Percentiles rank a stretch among this genome's conserved stretches.
These are phyloP conservation scores for Cephus cinctus DNA, from an alignment of 1,140 invertebrate species.

Conservation along the genomic window DNA sequence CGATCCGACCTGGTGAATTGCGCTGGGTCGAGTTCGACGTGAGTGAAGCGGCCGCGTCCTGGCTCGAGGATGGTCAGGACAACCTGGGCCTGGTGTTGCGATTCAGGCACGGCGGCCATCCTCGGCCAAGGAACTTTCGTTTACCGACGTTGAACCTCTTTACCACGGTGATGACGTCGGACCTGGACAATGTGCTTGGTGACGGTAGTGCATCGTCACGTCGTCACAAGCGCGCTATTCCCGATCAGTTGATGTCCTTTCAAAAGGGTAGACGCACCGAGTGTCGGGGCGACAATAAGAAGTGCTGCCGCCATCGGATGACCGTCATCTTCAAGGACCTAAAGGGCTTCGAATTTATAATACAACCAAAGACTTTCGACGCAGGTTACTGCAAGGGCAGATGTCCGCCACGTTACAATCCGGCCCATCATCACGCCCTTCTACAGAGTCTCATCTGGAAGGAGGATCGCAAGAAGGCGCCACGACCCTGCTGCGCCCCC, in stretches of 20 bases:
- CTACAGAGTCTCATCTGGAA: constrained; percentile 70
- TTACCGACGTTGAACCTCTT: constrained; percentile 55
- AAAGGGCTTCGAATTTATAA: constrained; percentile 67
- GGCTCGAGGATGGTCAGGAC: constrained; percentile 46
- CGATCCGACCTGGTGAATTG: constrained; percentile 11
- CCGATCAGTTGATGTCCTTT: constrained; percentile 41
- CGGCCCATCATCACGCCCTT: constrained; percentile 71
- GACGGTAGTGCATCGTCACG: constrained; percentile 4
- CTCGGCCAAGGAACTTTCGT: constrained; percentile 35
- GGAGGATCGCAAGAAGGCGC: constrained; percentile 59
- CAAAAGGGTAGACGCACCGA: constrained; percentile 51
- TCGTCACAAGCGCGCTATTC: constrained; percentile 25
- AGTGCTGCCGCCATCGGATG: constrained; percentile 68
- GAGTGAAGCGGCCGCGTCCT: constrained; percentile 52
- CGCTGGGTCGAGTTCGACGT: constrained; percentile 61
- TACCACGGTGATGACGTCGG: constrained; percentile 10
- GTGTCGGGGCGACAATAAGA: constrained; percentile 55
- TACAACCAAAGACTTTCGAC: constrained; percentile 71
- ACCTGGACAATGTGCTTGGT: constrained; percentile 10
- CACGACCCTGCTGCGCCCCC: constrained; percentile 72
- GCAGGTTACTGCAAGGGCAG: constrained; percentile 72
- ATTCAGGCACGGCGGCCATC: constrained; percentile 45
- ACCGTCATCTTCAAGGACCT: constrained; percentile 68
- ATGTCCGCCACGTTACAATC: constrained; percentile 69
- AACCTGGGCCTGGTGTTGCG: constrained; percentile 57